Evolutionary conservation across 1,140 invertebrate species (phyloP).

Genomic region (Scaptodrosophila lebanonensis): DNA sequence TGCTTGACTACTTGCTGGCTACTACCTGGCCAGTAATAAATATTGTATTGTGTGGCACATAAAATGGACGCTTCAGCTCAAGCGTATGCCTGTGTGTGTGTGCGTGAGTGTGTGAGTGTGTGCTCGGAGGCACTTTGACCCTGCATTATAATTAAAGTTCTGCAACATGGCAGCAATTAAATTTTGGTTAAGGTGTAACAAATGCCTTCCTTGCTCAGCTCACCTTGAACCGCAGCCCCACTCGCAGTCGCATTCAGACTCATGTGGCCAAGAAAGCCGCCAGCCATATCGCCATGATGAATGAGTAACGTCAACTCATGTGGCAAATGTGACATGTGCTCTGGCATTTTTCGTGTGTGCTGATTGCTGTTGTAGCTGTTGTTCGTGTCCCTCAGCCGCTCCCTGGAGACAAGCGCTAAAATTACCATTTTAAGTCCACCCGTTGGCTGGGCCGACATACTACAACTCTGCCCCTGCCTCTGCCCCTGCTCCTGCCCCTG

Average conservation of each 20-base stretch:
- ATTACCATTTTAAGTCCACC: constrained; percentile 64
- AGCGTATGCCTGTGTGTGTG: no score
- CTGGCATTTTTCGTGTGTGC: constrained; percentile 49
- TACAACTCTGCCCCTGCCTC: background rate
- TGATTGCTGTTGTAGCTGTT: constrained; percentile 27
- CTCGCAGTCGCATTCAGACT: no score
- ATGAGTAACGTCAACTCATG: constrained; percentile 62
- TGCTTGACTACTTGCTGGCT: background rate
- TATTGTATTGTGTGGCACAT: constrained; percentile 58
- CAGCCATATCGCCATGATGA: constrained; percentile 63
- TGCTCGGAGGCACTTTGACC: constrained; percentile 16
- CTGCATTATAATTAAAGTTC: constrained; percentile 50
- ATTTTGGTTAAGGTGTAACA: constrained; percentile 25
- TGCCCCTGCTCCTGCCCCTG: background rate
- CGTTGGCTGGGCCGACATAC: constrained; percentile 10
- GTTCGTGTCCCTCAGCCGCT: constrained; percentile 11
- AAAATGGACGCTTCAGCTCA: constrained; percentile 17
- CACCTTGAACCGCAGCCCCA: constrained; percentile 46
- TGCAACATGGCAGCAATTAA: constrained; percentile 44
- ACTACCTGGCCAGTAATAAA: constrained; percentile 46
- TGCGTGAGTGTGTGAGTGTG: no score
- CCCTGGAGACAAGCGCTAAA: constrained; percentile 57
- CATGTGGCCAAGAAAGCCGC: no score
- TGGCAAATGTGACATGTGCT: constrained; percentile 69
- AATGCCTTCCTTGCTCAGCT: constrained; percentile 47